A percentile compares a stretch with the other conserved stretches of the same genome.
These are phyloP conservation scores for Neoniphon sammara DNA, from an alignment of 2,797 vertebrate genomes.

Conservation along the genomic window DNA sequence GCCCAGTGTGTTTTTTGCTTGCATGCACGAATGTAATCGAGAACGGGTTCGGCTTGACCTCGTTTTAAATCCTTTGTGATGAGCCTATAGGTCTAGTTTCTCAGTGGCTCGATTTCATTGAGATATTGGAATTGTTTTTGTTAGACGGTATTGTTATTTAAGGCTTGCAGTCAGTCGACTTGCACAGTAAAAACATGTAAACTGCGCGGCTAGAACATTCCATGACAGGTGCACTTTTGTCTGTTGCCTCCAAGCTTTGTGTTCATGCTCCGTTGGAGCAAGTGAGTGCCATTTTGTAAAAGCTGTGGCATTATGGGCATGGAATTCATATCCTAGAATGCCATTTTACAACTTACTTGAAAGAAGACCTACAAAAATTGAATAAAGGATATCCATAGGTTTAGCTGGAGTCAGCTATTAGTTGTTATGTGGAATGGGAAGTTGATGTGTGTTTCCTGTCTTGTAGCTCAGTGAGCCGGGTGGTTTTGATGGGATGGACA, in stretches of 20 bases:
- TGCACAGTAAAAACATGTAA: constrained; percentile 22
- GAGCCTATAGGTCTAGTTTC: not conserved
- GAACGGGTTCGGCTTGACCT: constrained; percentile 13
- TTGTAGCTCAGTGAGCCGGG: constrained; percentile 80
- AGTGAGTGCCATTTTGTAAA: constrained; percentile 66
- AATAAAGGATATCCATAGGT: not conserved
- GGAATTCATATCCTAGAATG: constrained; percentile 40
- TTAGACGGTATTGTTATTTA: constrained; percentile 6
- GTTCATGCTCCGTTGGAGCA: constrained; percentile 47
- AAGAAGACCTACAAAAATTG: not conserved
- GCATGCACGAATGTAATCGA: constrained; percentile 22
- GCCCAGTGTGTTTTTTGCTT: not conserved
- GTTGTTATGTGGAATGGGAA: constrained; percentile 29
- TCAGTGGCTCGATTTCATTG: constrained; percentile 10
- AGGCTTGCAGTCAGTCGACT: constrained; percentile 9
- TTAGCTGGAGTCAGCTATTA: not conserved
- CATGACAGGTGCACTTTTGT: constrained; percentile 73
- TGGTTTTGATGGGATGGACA: constrained; percentile 84
- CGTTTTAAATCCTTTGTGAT: constrained; percentile 25
- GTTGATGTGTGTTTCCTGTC: constrained; percentile 58
- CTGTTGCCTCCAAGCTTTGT: constrained; percentile 47
- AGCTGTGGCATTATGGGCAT: constrained; percentile 38
- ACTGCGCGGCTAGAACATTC: constrained; percentile 31
- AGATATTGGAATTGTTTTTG: not conserved
- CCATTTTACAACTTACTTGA: constrained; percentile 20